Percentiles rank a stretch among this genome's conserved stretches.
Conservation (phyloP, 1,140 invertebrate genomes). For the Drosophila varians region DNA sequence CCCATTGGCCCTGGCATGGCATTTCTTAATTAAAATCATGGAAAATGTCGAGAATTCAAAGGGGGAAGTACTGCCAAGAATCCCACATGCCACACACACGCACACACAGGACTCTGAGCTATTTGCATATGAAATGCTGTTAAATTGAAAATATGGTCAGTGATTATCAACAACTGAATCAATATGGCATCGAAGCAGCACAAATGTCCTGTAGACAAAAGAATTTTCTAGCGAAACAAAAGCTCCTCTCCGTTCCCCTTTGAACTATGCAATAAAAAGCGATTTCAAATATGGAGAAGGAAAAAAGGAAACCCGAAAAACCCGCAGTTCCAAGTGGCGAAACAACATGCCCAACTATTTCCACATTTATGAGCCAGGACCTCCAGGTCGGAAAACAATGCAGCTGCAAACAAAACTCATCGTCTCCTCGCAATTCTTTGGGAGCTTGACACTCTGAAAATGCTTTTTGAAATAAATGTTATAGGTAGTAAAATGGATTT, state of each 20-base stretch:
- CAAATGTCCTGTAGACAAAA: constrained; percentile 12
- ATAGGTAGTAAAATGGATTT: neutral
- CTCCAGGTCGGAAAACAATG: constrained; percentile 43
- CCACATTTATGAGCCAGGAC: constrained; percentile 70
- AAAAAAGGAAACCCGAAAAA: constrained; percentile 13
- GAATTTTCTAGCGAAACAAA: constrained; percentile 30
- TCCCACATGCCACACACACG: neutral
- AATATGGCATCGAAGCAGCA: constrained; percentile 22
- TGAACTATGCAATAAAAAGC: constrained; percentile 59
- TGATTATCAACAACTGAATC: constrained; percentile 54
- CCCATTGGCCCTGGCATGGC: constrained; percentile 36
- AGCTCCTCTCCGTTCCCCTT: constrained; percentile 15
- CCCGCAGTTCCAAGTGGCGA: constrained; percentile 22
- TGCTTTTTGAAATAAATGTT: neutral
- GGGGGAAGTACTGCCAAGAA: neutral
- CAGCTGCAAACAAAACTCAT: constrained; percentile 61
- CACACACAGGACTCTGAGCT: constrained; percentile 13
- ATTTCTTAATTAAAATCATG: constrained; percentile 79
- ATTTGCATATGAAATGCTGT: constrained; percentile 57
- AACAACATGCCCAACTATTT: constrained; percentile 70
- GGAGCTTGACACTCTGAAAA: neutral
- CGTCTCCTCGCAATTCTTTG: constrained; percentile 49
- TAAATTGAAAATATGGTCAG: constrained; percentile 57
- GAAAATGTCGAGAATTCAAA: constrained; percentile 29
- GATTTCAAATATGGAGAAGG: constrained; percentile 37